phyloP scores from a whole-genome alignment of 2,797 vertebrate genomes.

The Morus bassanus region DNA sequence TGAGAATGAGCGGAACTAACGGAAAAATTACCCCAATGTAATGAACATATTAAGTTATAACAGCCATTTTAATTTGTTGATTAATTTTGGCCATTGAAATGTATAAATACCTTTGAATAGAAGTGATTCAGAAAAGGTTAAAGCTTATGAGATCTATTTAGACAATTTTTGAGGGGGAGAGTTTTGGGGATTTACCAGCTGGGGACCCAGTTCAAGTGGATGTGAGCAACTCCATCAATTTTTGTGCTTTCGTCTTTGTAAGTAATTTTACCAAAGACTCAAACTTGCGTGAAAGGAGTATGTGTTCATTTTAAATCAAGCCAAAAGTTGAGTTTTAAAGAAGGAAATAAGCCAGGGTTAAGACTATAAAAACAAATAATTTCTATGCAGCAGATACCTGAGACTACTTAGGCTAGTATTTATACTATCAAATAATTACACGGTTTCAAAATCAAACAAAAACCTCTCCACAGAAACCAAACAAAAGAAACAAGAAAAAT shows the following conservation, averaged over 20 bases:
- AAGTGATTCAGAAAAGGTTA: neutral
- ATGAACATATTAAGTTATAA: neutral
- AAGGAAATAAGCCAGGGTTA: neutral
- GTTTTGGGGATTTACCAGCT: neutral
- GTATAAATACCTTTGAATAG: neutral
- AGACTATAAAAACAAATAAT: neutral
- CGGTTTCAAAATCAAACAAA: neutral
- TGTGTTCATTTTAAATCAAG: neutral
- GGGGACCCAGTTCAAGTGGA: neutral
- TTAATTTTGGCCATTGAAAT: neutral
- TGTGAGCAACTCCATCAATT: neutral
- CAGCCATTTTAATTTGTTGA: neutral
- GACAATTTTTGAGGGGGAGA: neutral
- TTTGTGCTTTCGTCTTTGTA: neutral
- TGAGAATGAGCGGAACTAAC: neutral
- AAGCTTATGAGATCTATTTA: neutral
- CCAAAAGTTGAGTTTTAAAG: neutral
- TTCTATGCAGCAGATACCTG: neutral
- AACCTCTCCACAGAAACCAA: neutral
- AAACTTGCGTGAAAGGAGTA: neutral
- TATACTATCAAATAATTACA: neutral
- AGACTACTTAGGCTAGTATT: neutral
- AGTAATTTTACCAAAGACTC: neutral
- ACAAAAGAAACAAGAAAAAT: neutral
- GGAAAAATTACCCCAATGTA: neutral